Conservation (phyloP, 1,140 invertebrate genomes). For the Drosophila mayri region DNA sequence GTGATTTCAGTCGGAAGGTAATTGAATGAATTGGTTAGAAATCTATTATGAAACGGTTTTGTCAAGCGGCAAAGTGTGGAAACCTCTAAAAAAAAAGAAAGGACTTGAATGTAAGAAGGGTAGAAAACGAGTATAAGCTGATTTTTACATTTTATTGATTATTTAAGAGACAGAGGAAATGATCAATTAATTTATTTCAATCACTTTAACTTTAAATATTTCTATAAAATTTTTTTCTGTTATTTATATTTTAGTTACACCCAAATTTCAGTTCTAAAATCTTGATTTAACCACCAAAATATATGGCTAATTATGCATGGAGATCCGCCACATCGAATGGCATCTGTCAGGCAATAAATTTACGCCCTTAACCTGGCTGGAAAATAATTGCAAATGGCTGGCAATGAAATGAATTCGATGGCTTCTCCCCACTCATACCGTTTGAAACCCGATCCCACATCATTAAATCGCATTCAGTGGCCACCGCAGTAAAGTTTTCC, state of each 20-base stretch:
- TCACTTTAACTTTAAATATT: no score
- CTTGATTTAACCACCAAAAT: slow-evolving; percentile 1
- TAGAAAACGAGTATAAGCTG: slow-evolving; percentile 2
- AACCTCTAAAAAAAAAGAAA: slow-evolving; percentile 3
- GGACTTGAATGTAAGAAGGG: slow-evolving; percentile 12
- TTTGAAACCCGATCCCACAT: slow-evolving; percentile 34
- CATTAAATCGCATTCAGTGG: slow-evolving; percentile 56
- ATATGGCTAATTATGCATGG: slow-evolving; percentile 28
- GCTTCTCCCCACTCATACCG: background rate
- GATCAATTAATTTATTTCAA: background rate
- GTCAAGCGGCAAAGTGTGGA: slow-evolving; percentile 28
- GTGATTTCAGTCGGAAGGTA: slow-evolving; percentile 38
- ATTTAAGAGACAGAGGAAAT: background rate
- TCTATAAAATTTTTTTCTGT: background rate
- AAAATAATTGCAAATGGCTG: slow-evolving; percentile 38
- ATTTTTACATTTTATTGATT: slow-evolving; percentile 1
- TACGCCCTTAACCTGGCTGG: slow-evolving; percentile 18
- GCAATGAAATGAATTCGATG: slow-evolving; percentile 46
- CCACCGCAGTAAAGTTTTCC: slow-evolving; percentile 39
- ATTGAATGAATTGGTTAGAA: slow-evolving; percentile 44
- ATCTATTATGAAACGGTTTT: slow-evolving; percentile 35
- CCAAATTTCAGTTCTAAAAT: background rate
- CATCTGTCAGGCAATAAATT: slow-evolving; percentile 25
- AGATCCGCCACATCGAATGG: slow-evolving; percentile 18
- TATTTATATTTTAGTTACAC: background rate